These are phyloP conservation scores for Lepidothrix coronata DNA, from an alignment of 2,113 vertebrate species.

Conservation along the genomic window DNA sequence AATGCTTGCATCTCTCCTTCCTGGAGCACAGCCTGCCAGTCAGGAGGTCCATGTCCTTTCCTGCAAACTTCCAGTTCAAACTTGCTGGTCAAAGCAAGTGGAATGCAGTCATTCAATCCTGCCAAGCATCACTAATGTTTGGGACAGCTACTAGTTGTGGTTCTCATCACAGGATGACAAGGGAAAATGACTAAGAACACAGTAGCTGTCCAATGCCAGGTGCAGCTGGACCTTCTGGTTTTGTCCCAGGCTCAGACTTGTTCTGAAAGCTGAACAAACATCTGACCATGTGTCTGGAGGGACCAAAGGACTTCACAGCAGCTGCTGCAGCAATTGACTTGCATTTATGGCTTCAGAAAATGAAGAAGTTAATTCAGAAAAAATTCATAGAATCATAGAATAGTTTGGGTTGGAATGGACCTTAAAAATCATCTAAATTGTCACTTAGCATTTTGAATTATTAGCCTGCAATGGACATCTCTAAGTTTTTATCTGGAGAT, in stretches of 20 bases:
- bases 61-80: background rate
- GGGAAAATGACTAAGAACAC: background rate
- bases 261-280: background rate
- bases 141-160: background rate
- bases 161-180: background rate
- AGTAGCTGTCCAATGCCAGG: background rate
- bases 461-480: background rate
- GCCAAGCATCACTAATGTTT: background rate
- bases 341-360: background rate
- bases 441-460: background rate
- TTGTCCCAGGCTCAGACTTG: background rate
- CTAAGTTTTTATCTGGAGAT: background rate
- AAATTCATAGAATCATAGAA: background rate
- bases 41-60: background rate
- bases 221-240: background rate
- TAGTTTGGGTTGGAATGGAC: background rate
- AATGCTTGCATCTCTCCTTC: background rate
- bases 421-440: background rate
- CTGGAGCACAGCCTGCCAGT: background rate
- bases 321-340: background rate
- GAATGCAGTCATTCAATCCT: background rate
- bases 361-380: background rate
- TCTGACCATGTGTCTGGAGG: background rate
- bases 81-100: background rate
- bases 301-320: background rate